Evolutionary conservation across 2,113 vertebrate species (phyloP), one percentile per base, ranked within the genome.

Genomic region (Pongo pygmaeus): DNA sequence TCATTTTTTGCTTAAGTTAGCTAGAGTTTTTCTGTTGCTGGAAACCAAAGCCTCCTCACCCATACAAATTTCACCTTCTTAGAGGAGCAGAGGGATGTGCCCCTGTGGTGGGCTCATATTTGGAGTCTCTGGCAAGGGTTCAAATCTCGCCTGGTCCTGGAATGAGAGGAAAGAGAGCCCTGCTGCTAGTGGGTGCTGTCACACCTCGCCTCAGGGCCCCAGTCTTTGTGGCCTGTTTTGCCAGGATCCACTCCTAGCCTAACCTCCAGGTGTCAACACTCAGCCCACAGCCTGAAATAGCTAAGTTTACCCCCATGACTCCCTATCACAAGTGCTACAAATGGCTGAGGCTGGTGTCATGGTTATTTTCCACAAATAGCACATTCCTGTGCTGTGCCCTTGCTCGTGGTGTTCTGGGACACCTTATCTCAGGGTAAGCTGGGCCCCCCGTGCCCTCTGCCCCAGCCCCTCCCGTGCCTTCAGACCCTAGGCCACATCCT

Each of bases 361-460:
- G 74, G 87, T 90, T 95, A 52, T 67, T 95, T 92, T 91, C 96
- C 91, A 85, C 70, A 97, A 96, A 97, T 93, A 96, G 83, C 93
- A 88, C 64, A 74, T 91, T 94, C 64, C 89, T 89, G n/a, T 67
- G 59, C 77, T 40, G 46, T 84, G 92, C 48, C 59, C 87, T 93
- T 85, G 74, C 84, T 69, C 3, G 0, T 94, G 78, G 78, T 13
- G 38, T 91, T 84, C 78, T 95, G 5, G 6, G 85, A 69, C 77
- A 86, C 78, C 64, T 46, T 27, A 43, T 75, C 40, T 75, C 23
- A 43, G 23, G 77, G 90, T 84, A 92, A 93, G 30, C 69, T 23
- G 38, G 9, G 9, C 72, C n/a, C 78, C n/a, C 46, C 46, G 16
- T 3, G 12, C 2, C 8, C 52, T 86, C 84, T 50, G 18, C 80